A percentile compares a stretch with the other conserved stretches of the same genome.
Evolutionary conservation across 2,888 invertebrate genomes (phyloP).

Genomic region (Agriopis aurantiaria): DNA sequence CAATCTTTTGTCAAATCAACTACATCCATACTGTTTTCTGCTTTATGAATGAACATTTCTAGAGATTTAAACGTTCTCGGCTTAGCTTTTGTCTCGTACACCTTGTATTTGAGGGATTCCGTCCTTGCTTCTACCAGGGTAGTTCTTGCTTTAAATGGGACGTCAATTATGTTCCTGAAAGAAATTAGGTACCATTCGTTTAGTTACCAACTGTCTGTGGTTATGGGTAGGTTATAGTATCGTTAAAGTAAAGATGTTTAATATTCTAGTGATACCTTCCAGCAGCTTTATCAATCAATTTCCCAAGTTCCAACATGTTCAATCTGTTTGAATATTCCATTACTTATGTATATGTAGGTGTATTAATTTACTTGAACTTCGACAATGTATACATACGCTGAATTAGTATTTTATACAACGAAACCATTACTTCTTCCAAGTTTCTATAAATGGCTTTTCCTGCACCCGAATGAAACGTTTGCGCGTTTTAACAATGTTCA

Average conservation of each 20-base stretch:
- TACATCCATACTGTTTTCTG: slow-evolving; percentile 31
- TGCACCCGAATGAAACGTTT: slow-evolving; percentile 1
- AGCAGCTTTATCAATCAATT: slow-evolving; percentile 50
- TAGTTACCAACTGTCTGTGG: no score
- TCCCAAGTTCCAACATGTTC: slow-evolving; percentile 44
- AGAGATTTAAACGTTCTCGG: slow-evolving; percentile 49
- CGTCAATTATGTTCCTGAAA: slow-evolving; percentile 11
- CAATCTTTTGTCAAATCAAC: slow-evolving; percentile 48
- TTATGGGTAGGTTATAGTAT: no score
- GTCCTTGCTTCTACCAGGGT: neutral
- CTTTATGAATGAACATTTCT: slow-evolving; percentile 38
- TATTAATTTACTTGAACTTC: neutral
- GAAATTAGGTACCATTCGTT: neutral
- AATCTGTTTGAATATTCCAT: neutral
- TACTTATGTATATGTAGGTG: no score
- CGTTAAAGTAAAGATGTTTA: neutral
- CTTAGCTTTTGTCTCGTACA: neutral
- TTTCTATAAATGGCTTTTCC: no score
- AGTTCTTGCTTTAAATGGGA: neutral
- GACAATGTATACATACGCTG: neutral
- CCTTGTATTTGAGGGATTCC: neutral
- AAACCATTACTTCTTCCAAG: no score
- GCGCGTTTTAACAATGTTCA: slow-evolving; percentile 26
- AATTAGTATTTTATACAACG: no score
- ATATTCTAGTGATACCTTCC: slow-evolving; percentile 42